Base-by-base conservation (phyloP, 2,797 vertebrate genomes). In the Microctenopoma stevenorrisi region DNA sequence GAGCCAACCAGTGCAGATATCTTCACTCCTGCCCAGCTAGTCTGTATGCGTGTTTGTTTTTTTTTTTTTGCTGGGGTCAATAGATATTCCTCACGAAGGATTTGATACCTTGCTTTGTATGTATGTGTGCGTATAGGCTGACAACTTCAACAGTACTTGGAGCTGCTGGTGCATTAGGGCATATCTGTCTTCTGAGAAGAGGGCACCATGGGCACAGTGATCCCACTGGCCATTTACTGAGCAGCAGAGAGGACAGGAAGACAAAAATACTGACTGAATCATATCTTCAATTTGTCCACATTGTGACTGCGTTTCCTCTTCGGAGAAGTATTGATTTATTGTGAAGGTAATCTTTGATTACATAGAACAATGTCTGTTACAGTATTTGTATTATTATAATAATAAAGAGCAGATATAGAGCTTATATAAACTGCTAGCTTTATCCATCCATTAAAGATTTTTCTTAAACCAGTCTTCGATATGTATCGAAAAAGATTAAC, bases 181-280 rank as follows among this genome's bases (percentile, higher is more conserved):
- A 85, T 79, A 73, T 85, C 79, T 77, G 81, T 87, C 74, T 82
- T 88, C 62, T 65, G 70, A 75, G 75, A 78, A 54, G 67, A 71
- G 73, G 78, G 67, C 76, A 84, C 80, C 79, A 61, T 43, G 67
- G 82, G 80, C 66, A 38, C 58, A 11, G 8, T 73, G 78, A 76
- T 84, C 75, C 72, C 78, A 83, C 74, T 54, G 84, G 74, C 79
- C 79, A 84, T 86, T 85, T 84, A 71, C 81, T 79, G 80, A 83
- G 84, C 82, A 84, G 70, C 79, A 56, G 67, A 78, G 81, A 78
- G 64, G 64, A 50, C 74, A 64, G 60, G 52, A 44, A 72, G 58
- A 66, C 60, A 79, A 42, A 11, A 46, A 79, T 66, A 65, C 77
- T 12, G 66, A 76, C 65, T 81, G 73, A 75, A 82, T 76, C 48